Percentiles rank a stretch among this genome's conserved stretches.
Evolutionary conservation across 2,888 invertebrate genomes (phyloP).

Genomic region (Noctua fimbriata): DNA sequence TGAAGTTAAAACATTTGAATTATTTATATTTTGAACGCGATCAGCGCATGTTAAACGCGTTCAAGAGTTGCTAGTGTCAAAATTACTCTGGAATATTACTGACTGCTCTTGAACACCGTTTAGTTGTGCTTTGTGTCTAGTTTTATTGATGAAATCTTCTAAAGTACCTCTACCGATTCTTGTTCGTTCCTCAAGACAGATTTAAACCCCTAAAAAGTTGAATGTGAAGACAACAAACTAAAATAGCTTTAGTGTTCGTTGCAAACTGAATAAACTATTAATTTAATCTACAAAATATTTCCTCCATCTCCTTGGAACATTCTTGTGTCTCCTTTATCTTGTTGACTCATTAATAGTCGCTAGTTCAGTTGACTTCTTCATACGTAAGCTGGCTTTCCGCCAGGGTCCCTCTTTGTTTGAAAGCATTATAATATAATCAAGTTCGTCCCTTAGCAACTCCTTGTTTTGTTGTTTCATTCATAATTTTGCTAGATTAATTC

Average conservation of each 20-base stretch:
- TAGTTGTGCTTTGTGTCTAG: too few relatives aligned
- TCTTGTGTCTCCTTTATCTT: conserved; percentile 30
- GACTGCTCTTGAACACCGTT: too few relatives aligned
- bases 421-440: conserved; percentile 26
- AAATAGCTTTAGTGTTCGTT: neutral
- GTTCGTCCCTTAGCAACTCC: conserved; percentile 24
- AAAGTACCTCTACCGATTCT: too few relatives aligned
- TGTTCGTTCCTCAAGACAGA: too few relatives aligned
- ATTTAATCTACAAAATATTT: conserved; percentile 3
- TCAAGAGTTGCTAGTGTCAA: neutral
- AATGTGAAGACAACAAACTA: neutral
- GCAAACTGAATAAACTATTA: neutral
- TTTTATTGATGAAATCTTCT: too few relatives aligned
- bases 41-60: neutral
- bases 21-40: neutral
- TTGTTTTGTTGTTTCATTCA: conserved; percentile 36
- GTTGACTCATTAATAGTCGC: conserved; percentile 23
- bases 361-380: conserved; percentile 17
- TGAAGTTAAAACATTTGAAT: neutral
- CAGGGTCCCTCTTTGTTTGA: conserved; percentile 54
- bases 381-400: conserved; percentile 41
- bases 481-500: neutral
- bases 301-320: conserved; percentile 38
- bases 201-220: too few relatives aligned
- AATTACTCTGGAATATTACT: neutral